phyloP scores from a whole-genome alignment of 2,113 vertebrate genomes.

The Syrrhaptes paradoxus region DNA sequence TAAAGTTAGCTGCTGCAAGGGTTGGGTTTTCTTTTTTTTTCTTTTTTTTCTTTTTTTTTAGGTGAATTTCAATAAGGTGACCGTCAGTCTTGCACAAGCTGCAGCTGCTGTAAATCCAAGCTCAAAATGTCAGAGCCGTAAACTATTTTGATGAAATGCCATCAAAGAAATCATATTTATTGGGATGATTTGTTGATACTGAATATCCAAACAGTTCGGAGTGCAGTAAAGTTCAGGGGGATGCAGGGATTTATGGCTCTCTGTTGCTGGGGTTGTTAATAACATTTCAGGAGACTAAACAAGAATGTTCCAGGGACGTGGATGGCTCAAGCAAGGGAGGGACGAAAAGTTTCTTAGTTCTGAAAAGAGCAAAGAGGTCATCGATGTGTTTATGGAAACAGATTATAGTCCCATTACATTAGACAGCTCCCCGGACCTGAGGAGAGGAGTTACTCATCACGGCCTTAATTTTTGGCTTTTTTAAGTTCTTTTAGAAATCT shows the following conservation, averaged over 20 bases:
- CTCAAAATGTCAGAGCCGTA: slow-evolving; percentile 36
- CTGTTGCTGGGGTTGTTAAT: neutral
- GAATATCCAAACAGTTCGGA: slow-evolving; percentile 30
- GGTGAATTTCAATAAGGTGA: slow-evolving; percentile 49
- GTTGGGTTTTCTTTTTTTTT: neutral
- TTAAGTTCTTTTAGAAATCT: neutral
- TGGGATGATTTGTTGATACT: slow-evolving; percentile 58
- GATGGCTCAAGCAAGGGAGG: neutral
- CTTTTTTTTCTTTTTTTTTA: neutral
- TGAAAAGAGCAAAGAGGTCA: neutral
- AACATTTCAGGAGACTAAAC: neutral
- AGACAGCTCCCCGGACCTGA: neutral
- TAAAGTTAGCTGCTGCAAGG: neutral
- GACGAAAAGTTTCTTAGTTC: neutral
- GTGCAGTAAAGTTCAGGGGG: slow-evolving; percentile 47
- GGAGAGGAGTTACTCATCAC: neutral
- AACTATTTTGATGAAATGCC: slow-evolving; percentile 69
- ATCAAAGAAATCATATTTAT: slow-evolving; percentile 46
- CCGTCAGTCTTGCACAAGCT: neutral
- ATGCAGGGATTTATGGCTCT: slow-evolving; percentile 43
- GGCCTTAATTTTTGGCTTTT: neutral
- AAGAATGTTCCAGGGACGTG: neutral
- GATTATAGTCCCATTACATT: no score
- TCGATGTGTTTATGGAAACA: neutral
- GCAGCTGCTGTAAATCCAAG: slow-evolving; percentile 46